Base-by-base conservation (phyloP, 2,888 invertebrate genomes). In the Oxycera nigricornis region DNA sequence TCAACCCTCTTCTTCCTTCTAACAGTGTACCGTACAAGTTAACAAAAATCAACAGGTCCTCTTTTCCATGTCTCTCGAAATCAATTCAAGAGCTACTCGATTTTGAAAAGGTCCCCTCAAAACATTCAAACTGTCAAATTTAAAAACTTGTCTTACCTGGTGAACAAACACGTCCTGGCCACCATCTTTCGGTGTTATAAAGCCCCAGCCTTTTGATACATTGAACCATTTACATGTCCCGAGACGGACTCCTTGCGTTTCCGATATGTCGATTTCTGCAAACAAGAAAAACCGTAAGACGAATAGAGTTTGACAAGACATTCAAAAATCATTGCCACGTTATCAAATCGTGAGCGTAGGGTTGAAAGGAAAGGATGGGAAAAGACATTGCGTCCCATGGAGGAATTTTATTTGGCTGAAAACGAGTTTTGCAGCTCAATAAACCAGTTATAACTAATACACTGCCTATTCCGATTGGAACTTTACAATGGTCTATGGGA, bases 181-280 rank as follows among this genome's bases (percentile, higher is more conserved):
- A 57, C 94, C 94, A 84, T 96, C 95, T 81, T 94, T 92, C 59
- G 95, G 95, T 77, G 94, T 94, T 82, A 96, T 92, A 86, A 96
- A 96, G 77, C 96, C 96, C 94, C 95, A 96, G 76, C 96, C 96
- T 86, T 96, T 96, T 80, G 94, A 94, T 77, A 96, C 95, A 86
- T 96, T 96, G 87, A 96, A 96, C 96, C 96, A 96, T 88, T 96
- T 96, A 88, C 95, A 96, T 83, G 91, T 90, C 76, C 95, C 95
- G 82, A 90, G 88, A 78, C 93, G 89, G 80, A 90, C 88, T 80
- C 90, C 82, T 35, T 79, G 80, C 76, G 80, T 81, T 78, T 82
- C 83, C 74, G 80, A 79, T 67, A 78, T 78, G 75, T 80, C 79
- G 78, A 78, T 78, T 62, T 78, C 83, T 82, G 74, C 17, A 14